Conservation (phyloP, 2,113 vertebrate genomes). For the Semicossyphus pulcher region DNA sequence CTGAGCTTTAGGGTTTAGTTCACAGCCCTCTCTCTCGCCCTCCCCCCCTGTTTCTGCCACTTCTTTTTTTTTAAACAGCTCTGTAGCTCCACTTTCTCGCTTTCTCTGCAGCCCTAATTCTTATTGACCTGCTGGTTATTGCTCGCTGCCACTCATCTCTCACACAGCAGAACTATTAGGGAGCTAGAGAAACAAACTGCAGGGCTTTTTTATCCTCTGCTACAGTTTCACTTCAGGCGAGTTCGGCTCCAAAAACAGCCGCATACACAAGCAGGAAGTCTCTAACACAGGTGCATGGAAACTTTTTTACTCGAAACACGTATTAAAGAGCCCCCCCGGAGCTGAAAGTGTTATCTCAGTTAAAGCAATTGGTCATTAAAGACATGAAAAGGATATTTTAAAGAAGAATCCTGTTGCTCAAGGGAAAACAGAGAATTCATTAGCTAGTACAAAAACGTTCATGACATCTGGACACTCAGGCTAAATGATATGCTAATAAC, state of each 20-base stretch:
- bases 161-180: constrained; percentile 28
- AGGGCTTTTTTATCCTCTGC: constrained; percentile 1
- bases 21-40: too few relatives aligned
- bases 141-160: constrained; percentile 43
- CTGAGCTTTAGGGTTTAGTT: constrained; percentile 11
- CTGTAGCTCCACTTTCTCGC: constrained; percentile 17
- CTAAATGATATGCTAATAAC: constrained; percentile 26
- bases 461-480: constrained; percentile 14
- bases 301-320: not conserved
- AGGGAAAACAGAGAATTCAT: constrained; percentile 16
- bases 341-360: not conserved
- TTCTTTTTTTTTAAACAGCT: not conserved
- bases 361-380: constrained; percentile 9
- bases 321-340: not conserved
- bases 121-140: constrained; percentile 66
- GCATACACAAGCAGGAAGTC: not conserved
- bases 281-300: not conserved
- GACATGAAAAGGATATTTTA: constrained; percentile 13
- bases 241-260: not conserved
- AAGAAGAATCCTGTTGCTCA: constrained; percentile 1
- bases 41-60: not conserved
- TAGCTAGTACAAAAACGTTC: not conserved
- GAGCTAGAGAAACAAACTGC: constrained; percentile 13
- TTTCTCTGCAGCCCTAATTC: constrained; percentile 32
- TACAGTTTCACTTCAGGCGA: not conserved